These are phyloP conservation scores for Patella vulgata DNA, from an alignment of 1,140 invertebrate genomes.

Conservation along the genomic window DNA sequence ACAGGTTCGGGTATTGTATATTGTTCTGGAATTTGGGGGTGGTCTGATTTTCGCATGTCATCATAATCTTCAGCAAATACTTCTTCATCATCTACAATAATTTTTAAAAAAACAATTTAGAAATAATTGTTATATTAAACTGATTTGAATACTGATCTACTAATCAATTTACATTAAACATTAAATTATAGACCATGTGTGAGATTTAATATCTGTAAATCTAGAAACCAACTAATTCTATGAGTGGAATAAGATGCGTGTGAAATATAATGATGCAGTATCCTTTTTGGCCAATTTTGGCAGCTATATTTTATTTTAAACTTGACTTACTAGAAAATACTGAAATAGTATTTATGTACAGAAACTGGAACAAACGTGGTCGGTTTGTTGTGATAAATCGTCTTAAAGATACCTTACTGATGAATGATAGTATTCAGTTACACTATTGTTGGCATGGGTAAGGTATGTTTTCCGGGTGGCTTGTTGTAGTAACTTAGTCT, in stretches of 20 bases:
- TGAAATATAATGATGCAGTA: background rate
- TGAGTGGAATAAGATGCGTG: background rate
- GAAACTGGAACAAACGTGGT: too few relatives aligned
- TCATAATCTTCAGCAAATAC: constrained; percentile 67
- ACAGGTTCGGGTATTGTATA: background rate
- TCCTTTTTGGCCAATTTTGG: too few relatives aligned
- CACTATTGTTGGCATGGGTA: too few relatives aligned
- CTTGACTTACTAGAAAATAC: too few relatives aligned
- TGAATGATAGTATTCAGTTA: too few relatives aligned
- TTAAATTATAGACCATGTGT: background rate
- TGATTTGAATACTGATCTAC: background rate
- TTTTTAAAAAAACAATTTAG: constrained; percentile 22
- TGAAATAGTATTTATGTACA: too few relatives aligned
- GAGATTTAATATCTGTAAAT: background rate
- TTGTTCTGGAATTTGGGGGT: constrained; percentile 22
- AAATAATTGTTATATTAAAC: background rate
- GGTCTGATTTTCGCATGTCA: constrained; percentile 30
- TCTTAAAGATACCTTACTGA: too few relatives aligned
- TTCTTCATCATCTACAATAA: constrained; percentile 70
- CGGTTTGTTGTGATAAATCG: too few relatives aligned
- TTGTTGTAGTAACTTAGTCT: too few relatives aligned
- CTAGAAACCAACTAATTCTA: background rate
- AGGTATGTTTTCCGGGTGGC: too few relatives aligned
- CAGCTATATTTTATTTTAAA: too few relatives aligned
- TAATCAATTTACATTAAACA: background rate